Evolutionary conservation across 2,888 invertebrate genomes (phyloP), one percentile per base, ranked within the genome.

Genomic region (Crioceris asparagi): DNA sequence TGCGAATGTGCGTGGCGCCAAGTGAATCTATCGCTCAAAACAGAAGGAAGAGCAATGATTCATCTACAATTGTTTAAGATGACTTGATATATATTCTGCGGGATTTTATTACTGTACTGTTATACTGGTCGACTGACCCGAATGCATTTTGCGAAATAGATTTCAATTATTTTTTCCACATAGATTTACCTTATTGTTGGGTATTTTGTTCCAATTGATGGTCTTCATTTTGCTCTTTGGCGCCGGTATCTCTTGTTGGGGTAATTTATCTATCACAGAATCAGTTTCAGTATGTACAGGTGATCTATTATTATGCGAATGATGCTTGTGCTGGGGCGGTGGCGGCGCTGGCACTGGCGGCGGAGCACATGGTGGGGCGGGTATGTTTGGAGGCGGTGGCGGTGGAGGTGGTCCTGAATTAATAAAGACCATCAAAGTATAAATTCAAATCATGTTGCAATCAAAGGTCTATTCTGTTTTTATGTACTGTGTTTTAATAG

Each of bases 191-290:
- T 87, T 90, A 59, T 82, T 83, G 57, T 82, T 83, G 23, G 94
- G 91, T 54, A 96, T 91, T 65, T 94, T 96, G 60, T 90, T 88
- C 96, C 96, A 97, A 59, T 96, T 94, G 46, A 96, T 83, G 1
- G 93, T 91, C 68, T 92, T 93, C 92, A 96, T 93, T 65, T 93
- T 94, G 17, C 85, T 78, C 63, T 85, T 88, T n/a, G 96, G 94
- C 40, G 82, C 79, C 0, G 94, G 94, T 2, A 86, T 92, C 55
- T 87, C 85, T 60, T 90, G 90, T 55, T 91, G 91, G 10, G 91
- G 91, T 53, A 91, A 68, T 49, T 85, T 72, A 44, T 69, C 69
- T 29, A 11, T 3, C 3, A 11, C 3, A 3, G 29, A 11, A 3
- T 29, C 29, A 10, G 21, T 21, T 21, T 21, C 21, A 6, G 21